Base-by-base conservation (phyloP, 2,888 invertebrate species). In the Cantharis flavilabris region DNA sequence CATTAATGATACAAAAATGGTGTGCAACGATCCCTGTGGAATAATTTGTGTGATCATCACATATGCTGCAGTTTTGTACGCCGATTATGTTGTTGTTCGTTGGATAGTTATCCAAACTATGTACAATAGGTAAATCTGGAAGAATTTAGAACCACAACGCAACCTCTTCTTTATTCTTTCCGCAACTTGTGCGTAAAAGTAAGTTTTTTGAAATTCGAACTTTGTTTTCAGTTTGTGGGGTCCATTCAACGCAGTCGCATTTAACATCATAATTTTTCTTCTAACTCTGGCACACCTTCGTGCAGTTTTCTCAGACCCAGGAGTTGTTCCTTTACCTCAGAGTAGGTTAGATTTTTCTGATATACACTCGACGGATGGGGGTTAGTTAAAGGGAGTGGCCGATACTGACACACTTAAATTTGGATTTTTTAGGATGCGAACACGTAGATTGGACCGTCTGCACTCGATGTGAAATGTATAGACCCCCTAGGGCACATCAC, bases 301-400 rank as follows among this genome's bases (percentile, higher is more conserved):
- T 84, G 96, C 97, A 9, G 96, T 96, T 76, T 91, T 96, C 83
- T 95, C 95, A n/a, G 97, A 97, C 89, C 97, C 97, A 3, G 97
- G 97, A 3, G 92, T 94, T 71, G 95, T 97, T 64, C 96, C 95
- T n/a, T 89, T 95, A 76, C 93, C 93, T 1, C 92, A 92, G 81
- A 91, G 89, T 83, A 91, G 93, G 81, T 89, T 95, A 85, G 95
- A 96, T 86, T 95, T 96, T 88, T 95, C 95, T 1, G 95, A 96
- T 85, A 91, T 95, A 85, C 94, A 95, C 88, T 91, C 92, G 73
- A 91, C 92, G 81, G 89, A 89, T 82, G 86, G 88, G 76, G 88
- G 88, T 82, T 87, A 86, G 64, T 78, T 7, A n/a, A n/a, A n/a
- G 49, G 49, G 49, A 49, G 49, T 49, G 49, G 49, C 9, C 7